phyloP scores from a whole-genome alignment of 1,140 invertebrate genomes.

The Armadillidium nasatum region DNA sequence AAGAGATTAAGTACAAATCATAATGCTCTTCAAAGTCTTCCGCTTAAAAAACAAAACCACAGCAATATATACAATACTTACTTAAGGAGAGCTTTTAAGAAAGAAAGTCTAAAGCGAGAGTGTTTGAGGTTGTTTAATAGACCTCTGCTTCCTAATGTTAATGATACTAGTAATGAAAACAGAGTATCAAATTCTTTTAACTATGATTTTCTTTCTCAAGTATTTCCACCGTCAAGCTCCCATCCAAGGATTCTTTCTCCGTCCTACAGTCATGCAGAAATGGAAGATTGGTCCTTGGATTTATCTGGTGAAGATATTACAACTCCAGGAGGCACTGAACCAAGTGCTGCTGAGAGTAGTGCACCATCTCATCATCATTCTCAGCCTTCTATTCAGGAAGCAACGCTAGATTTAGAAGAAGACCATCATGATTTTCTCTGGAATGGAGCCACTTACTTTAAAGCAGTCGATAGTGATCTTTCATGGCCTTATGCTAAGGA shows the following conservation, averaged over 20 bases:
- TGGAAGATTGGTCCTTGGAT: conserved; percentile 73
- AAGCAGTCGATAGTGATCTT: conserved; percentile 35
- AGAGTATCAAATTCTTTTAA: not conserved
- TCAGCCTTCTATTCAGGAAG: conserved; percentile 66
- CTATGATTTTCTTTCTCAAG: not conserved
- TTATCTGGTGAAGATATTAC: conserved; percentile 61
- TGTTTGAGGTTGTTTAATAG: conserved; percentile 9
- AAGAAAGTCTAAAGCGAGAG: conserved; percentile 48
- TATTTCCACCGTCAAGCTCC: conserved; percentile 30
- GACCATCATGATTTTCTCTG: conserved; percentile 67
- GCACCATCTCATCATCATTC: conserved; percentile 47
- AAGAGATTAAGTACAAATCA: conserved; percentile 4
- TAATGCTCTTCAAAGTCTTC: conserved; percentile 7
- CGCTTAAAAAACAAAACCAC: not conserved
- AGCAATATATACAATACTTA: not conserved
- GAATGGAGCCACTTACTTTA: conserved; percentile 61
- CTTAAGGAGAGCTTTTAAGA: conserved; percentile 53
- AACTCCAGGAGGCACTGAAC: conserved; percentile 29
- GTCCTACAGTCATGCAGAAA: conserved; percentile 67
- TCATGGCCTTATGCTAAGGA: conserved; percentile 39
- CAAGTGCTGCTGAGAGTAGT: conserved; percentile 34
- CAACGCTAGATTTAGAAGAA: conserved; percentile 65
- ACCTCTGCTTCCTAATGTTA: not conserved
- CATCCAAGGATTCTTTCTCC: conserved; percentile 63
- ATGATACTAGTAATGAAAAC: not conserved